Evolutionary conservation across 2,888 invertebrate species (phyloP), one percentile per base, ranked within the genome.

Genomic region (Eupeodes latifasciatus): DNA sequence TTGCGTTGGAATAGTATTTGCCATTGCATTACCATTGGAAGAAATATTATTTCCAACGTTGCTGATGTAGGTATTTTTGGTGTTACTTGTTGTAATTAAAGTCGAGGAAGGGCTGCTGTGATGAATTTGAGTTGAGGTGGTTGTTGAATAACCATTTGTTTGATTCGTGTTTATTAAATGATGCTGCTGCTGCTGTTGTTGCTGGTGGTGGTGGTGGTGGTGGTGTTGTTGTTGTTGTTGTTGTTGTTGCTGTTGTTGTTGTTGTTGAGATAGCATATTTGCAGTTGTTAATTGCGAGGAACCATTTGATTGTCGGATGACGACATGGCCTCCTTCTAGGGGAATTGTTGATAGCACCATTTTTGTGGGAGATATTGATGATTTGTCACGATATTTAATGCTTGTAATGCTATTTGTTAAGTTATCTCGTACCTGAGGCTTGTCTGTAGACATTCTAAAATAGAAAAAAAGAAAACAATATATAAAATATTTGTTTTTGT

Each of bases 401-500:
- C 57, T 74, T 71, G 74, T 64, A 81, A 80, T 77, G 57, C 75
- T 77, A 62, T 69, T 75, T 67, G 78, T 66, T 90, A 89, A 67
- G 83, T 85, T 89, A 90, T 90, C 89, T 89, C 91, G 89, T 90
- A 92, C 91, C 90, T 92, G 91, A 88, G 92, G 92, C 90, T 93
- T 93, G 90, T 93, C 93, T 90, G 91, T 92, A 89, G 93, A 93
- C 94, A 94, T 94, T 91, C 94, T 94, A 90, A n/a, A 92, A 90
- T 88, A 5, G 55, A 76, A 86, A 44, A 59, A 5, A 57, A 5
- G n/a, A 57, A 2, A 59, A 6, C 2, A 16, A 10, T 34, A 7
- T 27, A 59, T 59, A 59, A 34, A 27, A 4, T 3, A 12, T 27
- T 27, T 2, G 11, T 55, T 2, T 27, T 27, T 27, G 0, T 5